Base-by-base conservation (phyloP, 2,113 vertebrate species). In the Gobiocypris rarus region DNA sequence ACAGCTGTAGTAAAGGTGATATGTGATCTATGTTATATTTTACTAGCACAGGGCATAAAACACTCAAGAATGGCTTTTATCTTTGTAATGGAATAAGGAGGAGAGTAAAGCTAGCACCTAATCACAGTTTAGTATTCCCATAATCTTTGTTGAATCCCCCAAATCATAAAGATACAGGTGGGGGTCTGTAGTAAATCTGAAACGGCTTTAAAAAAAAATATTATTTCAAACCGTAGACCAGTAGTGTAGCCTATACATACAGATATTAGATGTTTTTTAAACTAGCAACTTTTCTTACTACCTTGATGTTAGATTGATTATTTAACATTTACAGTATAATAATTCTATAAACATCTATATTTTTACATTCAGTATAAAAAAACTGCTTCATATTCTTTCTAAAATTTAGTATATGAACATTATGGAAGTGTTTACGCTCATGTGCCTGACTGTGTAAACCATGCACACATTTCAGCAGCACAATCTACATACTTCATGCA, bases 11-110 rank as follows among this genome's bases (percentile, higher is more conserved):
- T 75, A 75, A 75, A 34, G 28, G 2, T 75, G 48, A 75, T 75
- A 56, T 56, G 74, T 52, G 71, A 75, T 52, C 71, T 19, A 48
- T 75, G 73, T 17, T 10, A 54, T 13, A 50, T 75, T 75, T 56
- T 75, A 54, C 26, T 34, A 54, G 74, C 50, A 54, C 10, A 54
- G 74, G 19, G 22, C 19, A 76, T 58, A 76, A 76, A 76, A 54
- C 48, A 54, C 15, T 3, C 45, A 70, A 71, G 38, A 71, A n/a
- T 26, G 41, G 19, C 43, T 73, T 11, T 74, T 74, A 26, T 71
- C 69, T 13, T 31, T 34, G 8, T 31, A 75, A 54, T 58, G 28
- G 38, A 58, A 38, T 38, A 38, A 56, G 13, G 9, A 2, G 3
- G 1, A 14, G 1, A 3, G 1, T 75, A 75, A 34, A 19, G 15